A percentile compares a stretch with the other conserved stretches of the same genome.
phyloP scores from a whole-genome alignment of 2,888 invertebrate genomes.

The Xestia xanthographa region DNA sequence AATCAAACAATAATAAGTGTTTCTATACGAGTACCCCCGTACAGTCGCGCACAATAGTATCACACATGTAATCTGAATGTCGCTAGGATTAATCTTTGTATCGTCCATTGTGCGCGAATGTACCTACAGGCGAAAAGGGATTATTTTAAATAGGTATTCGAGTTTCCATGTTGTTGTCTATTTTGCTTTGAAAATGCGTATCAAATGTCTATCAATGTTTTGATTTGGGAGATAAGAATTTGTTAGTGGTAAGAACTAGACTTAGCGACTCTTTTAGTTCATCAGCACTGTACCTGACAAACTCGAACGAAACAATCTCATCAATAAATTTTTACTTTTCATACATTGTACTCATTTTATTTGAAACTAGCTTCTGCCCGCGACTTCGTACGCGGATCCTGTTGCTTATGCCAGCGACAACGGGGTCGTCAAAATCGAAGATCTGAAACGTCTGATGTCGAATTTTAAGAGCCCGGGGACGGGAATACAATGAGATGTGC shows the following conservation, averaged over 20 bases:
- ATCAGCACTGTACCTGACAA: background rate
- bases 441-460: no score
- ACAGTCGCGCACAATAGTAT: constrained; percentile 59
- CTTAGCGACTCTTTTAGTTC: background rate
- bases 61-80: constrained; percentile 75
- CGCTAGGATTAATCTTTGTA: constrained; percentile 72
- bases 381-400: no score
- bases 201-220: background rate
- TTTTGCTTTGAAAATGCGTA: constrained; percentile 1
- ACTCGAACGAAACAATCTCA: no score
- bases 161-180: constrained; percentile 20
- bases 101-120: constrained; percentile 53
- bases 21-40: constrained; percentile 31
- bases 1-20: constrained; percentile 27
- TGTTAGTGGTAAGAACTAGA: background rate
- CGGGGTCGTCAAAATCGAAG: no score
- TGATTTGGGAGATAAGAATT: background rate
- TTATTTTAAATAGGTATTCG: constrained; percentile 64
- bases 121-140: constrained; percentile 49
- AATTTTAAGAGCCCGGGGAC: no score
- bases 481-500: no score
- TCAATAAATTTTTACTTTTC: no score
- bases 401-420: no score
- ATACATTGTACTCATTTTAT: no score
- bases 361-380: no score